Evolutionary conservation across 2,888 invertebrate genomes (phyloP).

Genomic region (Phalera bucephala): DNA sequence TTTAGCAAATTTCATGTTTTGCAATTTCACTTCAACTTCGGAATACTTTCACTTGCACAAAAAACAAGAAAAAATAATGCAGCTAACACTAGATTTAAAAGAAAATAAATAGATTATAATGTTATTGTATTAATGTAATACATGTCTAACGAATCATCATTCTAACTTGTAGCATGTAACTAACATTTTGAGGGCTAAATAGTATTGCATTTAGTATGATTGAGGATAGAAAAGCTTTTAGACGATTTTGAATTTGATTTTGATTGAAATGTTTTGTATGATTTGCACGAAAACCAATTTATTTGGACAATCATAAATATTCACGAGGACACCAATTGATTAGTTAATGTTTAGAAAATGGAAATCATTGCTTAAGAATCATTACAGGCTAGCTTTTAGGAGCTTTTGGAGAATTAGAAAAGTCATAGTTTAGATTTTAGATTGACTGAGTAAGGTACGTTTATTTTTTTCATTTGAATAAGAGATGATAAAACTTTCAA

Average conservation of each 20-base stretch:
- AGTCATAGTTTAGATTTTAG: conserved; percentile 28
- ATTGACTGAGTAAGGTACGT: conserved; percentile 11
- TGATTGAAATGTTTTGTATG: conserved; percentile 27
- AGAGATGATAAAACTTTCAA: too few relatives aligned
- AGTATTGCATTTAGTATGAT: conserved; percentile 60
- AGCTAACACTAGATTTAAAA: too few relatives aligned
- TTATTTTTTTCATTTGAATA: conserved; percentile 7
- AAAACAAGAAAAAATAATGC: conserved; percentile 31
- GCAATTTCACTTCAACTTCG: conserved; percentile 34
- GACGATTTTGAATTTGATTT: conserved; percentile 36
- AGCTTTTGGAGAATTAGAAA: conserved; percentile 38
- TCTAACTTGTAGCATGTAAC: conserved; percentile 51
- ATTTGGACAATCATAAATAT: conserved; percentile 37
- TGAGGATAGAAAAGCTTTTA: conserved; percentile 61
- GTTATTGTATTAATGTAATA: too few relatives aligned
- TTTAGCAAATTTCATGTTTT: conserved; percentile 48
- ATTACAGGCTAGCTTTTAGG: conserved; percentile 39
- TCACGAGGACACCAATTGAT: conserved; percentile 48
- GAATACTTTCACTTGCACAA: conserved; percentile 32
- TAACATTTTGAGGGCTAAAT: conserved; percentile 46
- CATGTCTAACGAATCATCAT: conserved; percentile 16
- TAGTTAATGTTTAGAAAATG: conserved; percentile 31
- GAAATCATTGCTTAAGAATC: conserved; percentile 39
- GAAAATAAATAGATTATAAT: not conserved
- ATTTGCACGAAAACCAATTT: conserved; percentile 44